These are phyloP conservation scores for Zeuzera pyrina DNA, from an alignment of 2,888 invertebrate species.

Conservation along the genomic window DNA sequence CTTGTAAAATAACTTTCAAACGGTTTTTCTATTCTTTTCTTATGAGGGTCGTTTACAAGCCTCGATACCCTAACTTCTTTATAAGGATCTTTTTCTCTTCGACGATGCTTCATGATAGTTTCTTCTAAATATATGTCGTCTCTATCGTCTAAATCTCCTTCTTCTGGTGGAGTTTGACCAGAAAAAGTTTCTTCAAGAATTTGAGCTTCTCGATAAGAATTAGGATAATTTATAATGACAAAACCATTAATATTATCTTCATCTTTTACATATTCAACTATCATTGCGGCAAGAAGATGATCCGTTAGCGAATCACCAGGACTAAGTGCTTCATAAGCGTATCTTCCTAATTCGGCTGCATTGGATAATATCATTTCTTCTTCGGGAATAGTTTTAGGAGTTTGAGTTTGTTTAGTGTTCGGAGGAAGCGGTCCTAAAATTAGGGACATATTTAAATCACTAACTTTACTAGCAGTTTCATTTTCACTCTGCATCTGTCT, in stretches of 20 bases:
- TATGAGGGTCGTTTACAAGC: conserved; percentile 67
- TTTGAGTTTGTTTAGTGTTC: conserved; percentile 72
- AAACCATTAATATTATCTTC: conserved; percentile 67
- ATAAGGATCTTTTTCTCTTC: conserved; percentile 44
- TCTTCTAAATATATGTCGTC: conserved; percentile 58
- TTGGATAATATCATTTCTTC: conserved; percentile 66
- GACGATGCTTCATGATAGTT: conserved; percentile 43
- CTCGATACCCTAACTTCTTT: conserved; percentile 55
- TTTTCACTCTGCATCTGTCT: conserved; percentile 46
- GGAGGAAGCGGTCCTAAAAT: conserved; percentile 33
- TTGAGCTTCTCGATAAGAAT: conserved; percentile 69
- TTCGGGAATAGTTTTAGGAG: conserved; percentile 73
- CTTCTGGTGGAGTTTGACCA: conserved; percentile 60
- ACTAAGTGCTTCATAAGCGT: conserved; percentile 67
- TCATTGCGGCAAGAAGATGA: conserved; percentile 67
- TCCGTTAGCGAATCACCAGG: conserved; percentile 70
- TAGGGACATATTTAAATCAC: conserved; percentile 25
- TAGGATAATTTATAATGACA: conserved; percentile 77
- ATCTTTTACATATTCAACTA: conserved; percentile 74
- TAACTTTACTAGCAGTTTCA: conserved; percentile 32
- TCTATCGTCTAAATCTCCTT: conserved; percentile 37
- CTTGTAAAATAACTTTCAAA: conserved; percentile 73
- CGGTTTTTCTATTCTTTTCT: conserved; percentile 31
- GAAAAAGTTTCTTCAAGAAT: conserved; percentile 74
- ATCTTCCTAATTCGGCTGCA: conserved; percentile 69